Percentiles rank a stretch among this genome's conserved stretches.
Evolutionary conservation across 2,113 vertebrate species (phyloP).

Genomic region (Xiphophorus hellerii): DNA sequence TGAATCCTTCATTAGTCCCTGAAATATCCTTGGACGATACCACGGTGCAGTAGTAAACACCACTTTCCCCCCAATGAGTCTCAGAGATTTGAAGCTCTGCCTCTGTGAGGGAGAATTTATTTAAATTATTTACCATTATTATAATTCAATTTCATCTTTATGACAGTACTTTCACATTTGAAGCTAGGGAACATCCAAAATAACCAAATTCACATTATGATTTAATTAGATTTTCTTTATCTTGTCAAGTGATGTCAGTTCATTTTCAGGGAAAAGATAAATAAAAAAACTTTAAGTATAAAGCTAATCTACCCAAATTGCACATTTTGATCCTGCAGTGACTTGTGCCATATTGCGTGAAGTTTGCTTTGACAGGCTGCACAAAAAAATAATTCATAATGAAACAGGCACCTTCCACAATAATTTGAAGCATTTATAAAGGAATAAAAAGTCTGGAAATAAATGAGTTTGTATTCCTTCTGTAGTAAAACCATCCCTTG

Average conservation of each 20-base stretch:
- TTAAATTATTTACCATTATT: not conserved
- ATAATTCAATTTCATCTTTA: not conserved
- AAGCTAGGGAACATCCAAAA: not conserved
- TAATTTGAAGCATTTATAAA: too few species aligned
- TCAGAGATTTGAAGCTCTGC: constrained; percentile 87
- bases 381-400: too few species aligned
- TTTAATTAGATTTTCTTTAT: not conserved
- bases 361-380: too few species aligned
- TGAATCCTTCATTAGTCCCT: constrained; percentile 86
- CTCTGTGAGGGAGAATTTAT: constrained; percentile 65
- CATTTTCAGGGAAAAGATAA: not conserved
- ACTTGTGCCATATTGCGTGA: too few species aligned
- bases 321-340: too few species aligned
- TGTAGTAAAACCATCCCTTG: too few species aligned
- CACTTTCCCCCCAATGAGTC: constrained; percentile 91
- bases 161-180: not conserved
- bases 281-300: too few species aligned
- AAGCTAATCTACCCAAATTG: too few species aligned
- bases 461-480: too few species aligned
- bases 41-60: constrained; percentile 87
- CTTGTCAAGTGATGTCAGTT: not conserved
- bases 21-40: constrained; percentile 82
- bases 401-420: too few species aligned
- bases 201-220: too few species aligned
- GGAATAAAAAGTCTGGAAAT: too few species aligned